Conservation (phyloP, 2,113 vertebrate species). For the Entomyzon cyanotis region DNA sequence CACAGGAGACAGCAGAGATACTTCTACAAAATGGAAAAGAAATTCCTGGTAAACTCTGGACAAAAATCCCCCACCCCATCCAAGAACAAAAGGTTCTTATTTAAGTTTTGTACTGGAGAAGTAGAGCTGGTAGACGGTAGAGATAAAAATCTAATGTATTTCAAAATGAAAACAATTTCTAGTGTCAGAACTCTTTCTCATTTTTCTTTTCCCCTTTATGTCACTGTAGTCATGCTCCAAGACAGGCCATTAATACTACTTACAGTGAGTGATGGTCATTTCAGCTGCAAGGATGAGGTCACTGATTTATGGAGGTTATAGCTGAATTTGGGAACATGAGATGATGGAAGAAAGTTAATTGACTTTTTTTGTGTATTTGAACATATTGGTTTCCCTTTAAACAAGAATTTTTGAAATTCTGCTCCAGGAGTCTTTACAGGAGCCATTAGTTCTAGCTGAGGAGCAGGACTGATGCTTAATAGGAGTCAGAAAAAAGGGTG, state of each 20-base stretch:
- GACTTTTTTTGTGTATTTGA: neutral
- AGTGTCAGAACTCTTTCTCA: neutral
- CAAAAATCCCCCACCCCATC: neutral
- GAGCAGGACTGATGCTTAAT: neutral
- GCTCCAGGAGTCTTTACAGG: neutral
- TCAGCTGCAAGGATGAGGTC: neutral
- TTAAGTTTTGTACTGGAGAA: neutral
- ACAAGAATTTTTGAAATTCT: neutral
- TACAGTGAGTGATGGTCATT: neutral
- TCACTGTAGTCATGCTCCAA: neutral
- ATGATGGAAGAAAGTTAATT: neutral
- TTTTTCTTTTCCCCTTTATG: neutral
- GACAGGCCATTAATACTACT: conserved; percentile 4
- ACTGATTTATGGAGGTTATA: conserved; percentile 8
- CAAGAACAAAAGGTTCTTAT: neutral
- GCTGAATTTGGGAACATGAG: neutral
- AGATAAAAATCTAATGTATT: neutral
- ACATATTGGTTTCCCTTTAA: neutral
- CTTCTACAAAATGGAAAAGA: neutral
- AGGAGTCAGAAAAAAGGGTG: neutral
- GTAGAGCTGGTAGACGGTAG: neutral
- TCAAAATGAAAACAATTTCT: neutral
- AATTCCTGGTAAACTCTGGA: neutral
- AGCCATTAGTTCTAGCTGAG: neutral
- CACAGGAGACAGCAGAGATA: neutral